phyloP scores from a whole-genome alignment of 2,888 invertebrate species.

The Agrochola circellaris region DNA sequence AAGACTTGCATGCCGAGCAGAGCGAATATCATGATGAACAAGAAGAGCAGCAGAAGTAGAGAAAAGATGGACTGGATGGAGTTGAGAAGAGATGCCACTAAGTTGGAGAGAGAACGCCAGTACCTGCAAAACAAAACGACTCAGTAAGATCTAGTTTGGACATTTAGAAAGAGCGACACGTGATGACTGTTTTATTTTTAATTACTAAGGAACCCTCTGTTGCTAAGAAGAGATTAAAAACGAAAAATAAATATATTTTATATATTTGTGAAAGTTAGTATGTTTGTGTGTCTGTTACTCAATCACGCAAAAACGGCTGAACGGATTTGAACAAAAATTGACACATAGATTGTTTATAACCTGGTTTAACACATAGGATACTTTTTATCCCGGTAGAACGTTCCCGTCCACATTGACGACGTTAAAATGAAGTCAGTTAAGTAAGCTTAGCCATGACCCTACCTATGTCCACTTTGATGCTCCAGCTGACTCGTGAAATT shows the following conservation, averaged over 20 bases:
- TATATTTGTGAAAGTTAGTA: no score
- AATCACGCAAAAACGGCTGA: no score
- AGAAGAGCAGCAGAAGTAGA: constrained; percentile 97
- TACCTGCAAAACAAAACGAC: constrained; percentile 92
- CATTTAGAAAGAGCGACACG: not conserved
- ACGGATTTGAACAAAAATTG: no score
- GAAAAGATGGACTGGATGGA: constrained; percentile 99
- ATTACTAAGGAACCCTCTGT: no score
- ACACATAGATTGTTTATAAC: no score
- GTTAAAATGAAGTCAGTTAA: not conserved
- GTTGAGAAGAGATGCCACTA: constrained; percentile 99
- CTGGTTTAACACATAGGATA: no score
- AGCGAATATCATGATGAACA: constrained; percentile 99
- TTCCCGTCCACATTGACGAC: not conserved
- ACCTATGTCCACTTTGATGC: not conserved
- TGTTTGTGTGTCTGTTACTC: no score
- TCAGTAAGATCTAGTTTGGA: not conserved
- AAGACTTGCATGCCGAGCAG: constrained; percentile 99
- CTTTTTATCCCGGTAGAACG: no score
- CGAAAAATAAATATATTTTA: no score
- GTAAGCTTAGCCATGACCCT: not conserved
- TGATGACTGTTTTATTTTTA: not conserved
- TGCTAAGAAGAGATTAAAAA: no score
- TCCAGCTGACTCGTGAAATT: not conserved
- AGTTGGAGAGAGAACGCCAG: constrained; percentile 99